Conservation (phyloP, 2,797 vertebrate species). For the Huso huso region DNA sequence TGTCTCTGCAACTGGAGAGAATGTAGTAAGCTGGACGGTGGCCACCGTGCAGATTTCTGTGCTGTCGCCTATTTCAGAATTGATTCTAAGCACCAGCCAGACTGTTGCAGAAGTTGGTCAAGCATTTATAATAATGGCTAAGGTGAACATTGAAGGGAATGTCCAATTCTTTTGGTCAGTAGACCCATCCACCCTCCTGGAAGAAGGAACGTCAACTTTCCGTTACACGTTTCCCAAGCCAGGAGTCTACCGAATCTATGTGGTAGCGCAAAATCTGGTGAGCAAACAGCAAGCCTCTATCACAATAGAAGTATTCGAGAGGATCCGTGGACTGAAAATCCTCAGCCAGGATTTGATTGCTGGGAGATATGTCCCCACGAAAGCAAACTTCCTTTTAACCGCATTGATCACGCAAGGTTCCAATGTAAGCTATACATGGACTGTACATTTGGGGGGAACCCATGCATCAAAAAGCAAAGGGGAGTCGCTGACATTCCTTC, state of each 20-base stretch:
- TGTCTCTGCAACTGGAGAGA: slow-evolving; percentile 46
- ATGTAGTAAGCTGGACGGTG: slow-evolving; percentile 46
- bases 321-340: slow-evolving; percentile 49
- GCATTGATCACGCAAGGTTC: slow-evolving; percentile 51
- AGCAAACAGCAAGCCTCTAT: slow-evolving; percentile 40
- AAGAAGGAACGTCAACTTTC: slow-evolving; percentile 37
- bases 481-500: slow-evolving; percentile 34
- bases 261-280: slow-evolving; percentile 44
- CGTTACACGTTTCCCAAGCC: slow-evolving; percentile 45
- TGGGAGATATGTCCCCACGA: slow-evolving; percentile 44
- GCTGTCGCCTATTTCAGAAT: slow-evolving; percentile 38
- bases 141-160: slow-evolving; percentile 35
- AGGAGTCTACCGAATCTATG: slow-evolving; percentile 48
- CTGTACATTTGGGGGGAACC: slow-evolving; percentile 23
- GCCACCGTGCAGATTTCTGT: slow-evolving; percentile 38
- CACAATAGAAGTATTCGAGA: slow-evolving; percentile 51
- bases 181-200: slow-evolving; percentile 26
- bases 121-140: slow-evolving; percentile 44
- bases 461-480: slow-evolving; percentile 25
- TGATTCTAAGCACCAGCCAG: slow-evolving; percentile 41
- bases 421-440: slow-evolving; percentile 56
- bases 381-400: slow-evolving; percentile 37
- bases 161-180: slow-evolving; percentile 56
- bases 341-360: slow-evolving; percentile 32
- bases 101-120: slow-evolving; percentile 39